These are phyloP conservation scores for Cremastinae sp. DNA, from an alignment of 2,888 invertebrate genomes.

Conservation along the genomic window DNA sequence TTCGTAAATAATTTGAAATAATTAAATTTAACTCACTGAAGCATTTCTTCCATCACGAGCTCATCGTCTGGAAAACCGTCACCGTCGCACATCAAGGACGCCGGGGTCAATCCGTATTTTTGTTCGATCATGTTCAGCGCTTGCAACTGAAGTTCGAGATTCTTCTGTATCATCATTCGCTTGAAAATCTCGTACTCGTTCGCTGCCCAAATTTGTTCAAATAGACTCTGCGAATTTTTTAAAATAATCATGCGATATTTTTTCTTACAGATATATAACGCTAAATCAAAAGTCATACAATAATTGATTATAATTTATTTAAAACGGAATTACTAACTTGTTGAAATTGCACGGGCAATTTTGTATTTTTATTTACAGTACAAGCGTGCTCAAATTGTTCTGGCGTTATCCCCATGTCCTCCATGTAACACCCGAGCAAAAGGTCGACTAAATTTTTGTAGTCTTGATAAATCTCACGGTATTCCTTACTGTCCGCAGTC, in stretches of 20 bases:
- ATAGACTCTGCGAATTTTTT: conserved; percentile 80
- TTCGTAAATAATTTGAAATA: not conserved
- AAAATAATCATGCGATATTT: conserved; percentile 2
- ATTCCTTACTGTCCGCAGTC: conserved; percentile 87
- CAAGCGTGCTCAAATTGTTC: conserved; percentile 94
- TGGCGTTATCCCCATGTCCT: conserved; percentile 93
- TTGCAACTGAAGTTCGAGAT: conserved; percentile 94
- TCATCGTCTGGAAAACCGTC: conserved; percentile 80
- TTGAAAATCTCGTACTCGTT: conserved; percentile 95
- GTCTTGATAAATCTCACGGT: conserved; percentile 89
- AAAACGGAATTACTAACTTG: conserved; percentile 78
- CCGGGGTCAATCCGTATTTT: conserved; percentile 86
- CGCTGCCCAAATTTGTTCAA: conserved; percentile 94
- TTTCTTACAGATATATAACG: not conserved
- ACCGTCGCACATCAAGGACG: conserved; percentile 81
- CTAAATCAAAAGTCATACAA: not conserved
- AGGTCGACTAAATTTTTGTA: conserved; percentile 95
- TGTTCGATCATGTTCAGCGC: conserved; percentile 92
- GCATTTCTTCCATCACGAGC: conserved; percentile 83
- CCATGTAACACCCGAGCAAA: conserved; percentile 95
- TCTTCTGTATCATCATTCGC: conserved; percentile 95
- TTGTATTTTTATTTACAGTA: conserved; percentile 79
- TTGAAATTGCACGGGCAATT: conserved; percentile 82
- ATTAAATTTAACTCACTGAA: conserved; percentile 80
- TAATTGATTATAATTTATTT: not conserved